Base-by-base conservation (phyloP, 2,113 vertebrate species). In the Hemiprocne comata region DNA sequence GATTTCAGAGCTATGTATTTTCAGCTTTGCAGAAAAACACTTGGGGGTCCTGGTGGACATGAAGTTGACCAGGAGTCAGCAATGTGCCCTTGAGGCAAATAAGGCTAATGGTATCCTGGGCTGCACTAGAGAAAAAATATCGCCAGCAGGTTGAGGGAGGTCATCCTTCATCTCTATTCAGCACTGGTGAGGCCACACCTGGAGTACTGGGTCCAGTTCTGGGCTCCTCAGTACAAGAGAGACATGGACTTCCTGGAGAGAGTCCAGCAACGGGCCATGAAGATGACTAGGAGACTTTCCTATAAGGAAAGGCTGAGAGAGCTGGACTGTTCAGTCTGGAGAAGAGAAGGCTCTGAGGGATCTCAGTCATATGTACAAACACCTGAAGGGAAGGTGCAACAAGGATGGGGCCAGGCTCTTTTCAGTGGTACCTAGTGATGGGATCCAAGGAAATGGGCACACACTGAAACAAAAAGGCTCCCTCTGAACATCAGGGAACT, bases 141-240 rank as follows among this genome's bases (percentile, higher is more conserved):
- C 21, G 64, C 19, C 11, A 33, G 17, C 6, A 8, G 3, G 6
- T 10, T 0, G 0, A 93, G 16, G 36, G 9, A 61, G 14, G 6
- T 31, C 33, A 77, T 44, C 50, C 10, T 61, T 50, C 7, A 16
- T 34, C 34, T 61, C n/a, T 42, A 6, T 6, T 89, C 26, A 84
- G 67, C 8, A 23, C 66, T 67, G 57, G 7, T 38, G 71, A 85
- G 28, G 57, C 6, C 28, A 92, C 15, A 55, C 5, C 34, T 53
- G 60, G 21, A 80, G 44, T 9, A 1, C 11, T 34, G 58, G 13
- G 11, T 67, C 33, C 48, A 67, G n/a, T 69, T 80, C 38, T 70
- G 38, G 23, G 19, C 28, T 80, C 25, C 16, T 2, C 64, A 55
- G 33, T n/a, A 10, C 6, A 55, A 42, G 14, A 87, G 33, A 72